Evolutionary conservation across 1,140 invertebrate species (phyloP).

Genomic region (Dufourea novaeangliae): DNA sequence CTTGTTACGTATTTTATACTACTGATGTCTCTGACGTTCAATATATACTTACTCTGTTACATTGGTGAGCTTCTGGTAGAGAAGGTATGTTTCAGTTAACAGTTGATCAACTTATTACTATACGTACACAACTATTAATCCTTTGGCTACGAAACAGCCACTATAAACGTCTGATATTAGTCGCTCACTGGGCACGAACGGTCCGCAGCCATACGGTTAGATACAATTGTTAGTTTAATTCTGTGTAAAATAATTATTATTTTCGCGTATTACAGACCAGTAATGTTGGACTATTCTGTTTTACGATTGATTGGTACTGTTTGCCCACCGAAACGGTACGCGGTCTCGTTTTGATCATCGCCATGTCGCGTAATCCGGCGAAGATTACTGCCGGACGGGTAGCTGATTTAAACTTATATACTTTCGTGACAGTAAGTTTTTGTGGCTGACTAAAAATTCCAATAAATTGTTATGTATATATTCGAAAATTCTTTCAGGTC

Average conservation of each 20-base stretch:
- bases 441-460: not conserved
- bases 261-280: slow-evolving; percentile 45
- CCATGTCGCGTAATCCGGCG: slow-evolving; percentile 46
- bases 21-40: not conserved
- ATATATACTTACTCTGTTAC: not conserved
- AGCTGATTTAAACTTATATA: slow-evolving; percentile 56
- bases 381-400: slow-evolving; percentile 62
- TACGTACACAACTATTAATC: too few relatives aligned
- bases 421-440: slow-evolving; percentile 59
- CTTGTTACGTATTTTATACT: not conserved
- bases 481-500: slow-evolving; percentile 24
- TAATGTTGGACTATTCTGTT: slow-evolving; percentile 54
- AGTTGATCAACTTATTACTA: too few relatives aligned
- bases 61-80: not conserved
- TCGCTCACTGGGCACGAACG: too few relatives aligned
- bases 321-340: slow-evolving; percentile 51
- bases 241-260: too few relatives aligned
- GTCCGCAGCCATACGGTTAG: not conserved
- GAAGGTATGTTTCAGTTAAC: not conserved
- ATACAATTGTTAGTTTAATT: too few relatives aligned
- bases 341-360: slow-evolving; percentile 59
- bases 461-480: not conserved
- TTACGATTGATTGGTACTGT: slow-evolving; percentile 64
- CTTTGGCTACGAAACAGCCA: too few relatives aligned
- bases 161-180: too few relatives aligned